phyloP scores from a whole-genome alignment of 23 tunicate genomes.

The Ciona savignyi region DNA sequence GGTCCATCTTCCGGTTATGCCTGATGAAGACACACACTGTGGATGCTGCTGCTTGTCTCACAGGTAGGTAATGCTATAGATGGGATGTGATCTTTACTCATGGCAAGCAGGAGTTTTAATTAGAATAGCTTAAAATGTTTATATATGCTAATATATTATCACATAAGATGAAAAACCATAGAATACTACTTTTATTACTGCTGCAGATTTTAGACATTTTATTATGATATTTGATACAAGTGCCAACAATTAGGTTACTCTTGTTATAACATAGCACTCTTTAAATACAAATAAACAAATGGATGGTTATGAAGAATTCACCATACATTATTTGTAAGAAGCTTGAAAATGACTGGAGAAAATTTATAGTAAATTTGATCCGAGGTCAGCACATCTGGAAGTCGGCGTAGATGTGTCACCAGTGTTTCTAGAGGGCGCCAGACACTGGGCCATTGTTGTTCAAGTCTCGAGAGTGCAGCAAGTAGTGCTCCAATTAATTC shows the following conservation, averaged over 20 bases:
- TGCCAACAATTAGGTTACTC: no score
- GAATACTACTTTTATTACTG: no score
- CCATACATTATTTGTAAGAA: conserved; percentile 69
- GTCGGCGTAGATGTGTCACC: conserved; percentile 56
- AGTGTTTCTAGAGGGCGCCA: conserved; percentile 76
- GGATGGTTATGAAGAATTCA: neutral
- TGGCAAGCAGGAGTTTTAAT: neutral
- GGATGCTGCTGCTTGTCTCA: conserved; percentile 57
- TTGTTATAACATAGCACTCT: no score
- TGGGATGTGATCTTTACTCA: no score
- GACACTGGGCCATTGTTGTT: conserved; percentile 59
- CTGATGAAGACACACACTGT: conserved; percentile 74
- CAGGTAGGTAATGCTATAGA: conserved; percentile 87
- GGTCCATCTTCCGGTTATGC: conserved; percentile 49
- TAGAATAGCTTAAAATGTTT: neutral
- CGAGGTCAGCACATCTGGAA: conserved; percentile 69
- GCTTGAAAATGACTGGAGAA: conserved; percentile 63
- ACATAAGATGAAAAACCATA: no score
- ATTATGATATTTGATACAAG: no score
- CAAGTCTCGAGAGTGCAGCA: conserved; percentile 38
- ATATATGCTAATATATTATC: neutral
- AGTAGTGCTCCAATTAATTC: conserved; percentile 56
- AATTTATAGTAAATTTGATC: conserved; percentile 88
- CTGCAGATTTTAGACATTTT: no score
- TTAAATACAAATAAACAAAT: neutral